phyloP scores from a whole-genome alignment of 2,113 vertebrate species.

The Hippocampus barbouri region DNA sequence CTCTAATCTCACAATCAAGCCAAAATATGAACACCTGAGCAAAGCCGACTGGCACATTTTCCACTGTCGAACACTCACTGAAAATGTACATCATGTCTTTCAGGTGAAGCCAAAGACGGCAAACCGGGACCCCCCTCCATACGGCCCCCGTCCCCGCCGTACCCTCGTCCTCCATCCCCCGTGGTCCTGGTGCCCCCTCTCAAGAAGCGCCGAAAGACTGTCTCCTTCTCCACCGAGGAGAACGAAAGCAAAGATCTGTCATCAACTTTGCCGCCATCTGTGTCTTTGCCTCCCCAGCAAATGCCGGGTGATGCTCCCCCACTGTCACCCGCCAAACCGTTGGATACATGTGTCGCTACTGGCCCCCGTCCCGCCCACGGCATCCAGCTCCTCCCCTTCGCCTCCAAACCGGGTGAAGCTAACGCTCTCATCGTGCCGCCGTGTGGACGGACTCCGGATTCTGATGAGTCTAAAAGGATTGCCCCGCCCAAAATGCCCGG shows the following conservation, averaged over 20 bases:
- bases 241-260: slow-evolving; percentile 61
- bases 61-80: not conserved
- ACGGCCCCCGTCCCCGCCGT: slow-evolving; percentile 56
- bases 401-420: slow-evolving; percentile 71
- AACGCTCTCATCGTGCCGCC: slow-evolving; percentile 70
- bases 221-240: slow-evolving; percentile 79
- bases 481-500: slow-evolving; percentile 55
- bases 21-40: not conserved
- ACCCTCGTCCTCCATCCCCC: slow-evolving; percentile 71
- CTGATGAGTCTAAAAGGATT: slow-evolving; percentile 61
- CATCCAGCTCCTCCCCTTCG: slow-evolving; percentile 73
- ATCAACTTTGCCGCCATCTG: slow-evolving; percentile 30
- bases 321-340: slow-evolving; percentile 40
- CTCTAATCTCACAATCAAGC: not conserved
- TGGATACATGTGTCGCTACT: slow-evolving; percentile 34
- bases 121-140: slow-evolving; percentile 30
- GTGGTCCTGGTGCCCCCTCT: slow-evolving; percentile 80
- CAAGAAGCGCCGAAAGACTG: slow-evolving; percentile 87
- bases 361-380: slow-evolving; percentile 46
- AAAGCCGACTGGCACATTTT: not conserved
- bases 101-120: slow-evolving; percentile 45
- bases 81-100: not conserved
- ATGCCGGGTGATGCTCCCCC: slow-evolving; percentile 38
- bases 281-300: slow-evolving; percentile 38
- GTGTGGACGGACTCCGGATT: slow-evolving; percentile 47